Percentiles rank a stretch among this genome's conserved stretches.
These are phyloP conservation scores for Unio delphinus DNA, from an alignment of 2,888 invertebrate species.

Conservation along the genomic window DNA sequence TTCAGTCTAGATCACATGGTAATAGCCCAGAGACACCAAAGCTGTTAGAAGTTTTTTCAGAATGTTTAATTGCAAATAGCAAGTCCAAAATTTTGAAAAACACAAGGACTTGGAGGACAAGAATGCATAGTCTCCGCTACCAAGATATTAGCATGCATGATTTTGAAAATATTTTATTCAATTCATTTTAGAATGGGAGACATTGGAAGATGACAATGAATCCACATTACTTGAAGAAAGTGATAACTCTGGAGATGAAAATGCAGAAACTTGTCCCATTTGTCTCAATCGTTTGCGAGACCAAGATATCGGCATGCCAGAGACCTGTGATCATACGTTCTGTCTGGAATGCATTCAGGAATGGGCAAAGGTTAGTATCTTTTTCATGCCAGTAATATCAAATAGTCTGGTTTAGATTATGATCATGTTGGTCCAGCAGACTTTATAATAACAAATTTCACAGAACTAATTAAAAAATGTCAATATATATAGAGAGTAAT, in stretches of 20 bases:
- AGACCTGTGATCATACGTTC: constrained; percentile 90
- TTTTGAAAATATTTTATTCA: too few species aligned
- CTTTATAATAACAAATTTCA: too few species aligned
- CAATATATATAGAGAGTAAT: background rate
- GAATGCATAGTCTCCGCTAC: constrained; percentile 77
- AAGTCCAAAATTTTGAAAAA: too few species aligned
- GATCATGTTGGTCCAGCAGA: too few species aligned
- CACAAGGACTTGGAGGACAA: too few species aligned
- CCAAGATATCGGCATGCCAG: constrained; percentile 89
- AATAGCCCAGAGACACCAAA: too few species aligned
- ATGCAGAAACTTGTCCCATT: constrained; percentile 81
- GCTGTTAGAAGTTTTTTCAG: too few species aligned
- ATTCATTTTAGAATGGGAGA: constrained; percentile 16
- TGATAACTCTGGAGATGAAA: constrained; percentile 49
- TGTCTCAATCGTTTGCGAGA: constrained; percentile 84
- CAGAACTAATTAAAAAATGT: too few species aligned
- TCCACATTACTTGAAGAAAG: constrained; percentile 26
- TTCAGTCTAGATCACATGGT: too few species aligned
- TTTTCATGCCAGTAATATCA: background rate
- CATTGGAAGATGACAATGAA: constrained; percentile 36
- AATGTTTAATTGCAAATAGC: too few species aligned
- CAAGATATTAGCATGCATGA: constrained; percentile 82
- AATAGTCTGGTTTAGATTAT: too few species aligned
- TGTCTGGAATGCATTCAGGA: constrained; percentile 91
- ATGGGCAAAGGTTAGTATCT: constrained; percentile 83